Evolutionary conservation across 2,797 vertebrate species (phyloP).

Genomic region (Psittacula echo): DNA sequence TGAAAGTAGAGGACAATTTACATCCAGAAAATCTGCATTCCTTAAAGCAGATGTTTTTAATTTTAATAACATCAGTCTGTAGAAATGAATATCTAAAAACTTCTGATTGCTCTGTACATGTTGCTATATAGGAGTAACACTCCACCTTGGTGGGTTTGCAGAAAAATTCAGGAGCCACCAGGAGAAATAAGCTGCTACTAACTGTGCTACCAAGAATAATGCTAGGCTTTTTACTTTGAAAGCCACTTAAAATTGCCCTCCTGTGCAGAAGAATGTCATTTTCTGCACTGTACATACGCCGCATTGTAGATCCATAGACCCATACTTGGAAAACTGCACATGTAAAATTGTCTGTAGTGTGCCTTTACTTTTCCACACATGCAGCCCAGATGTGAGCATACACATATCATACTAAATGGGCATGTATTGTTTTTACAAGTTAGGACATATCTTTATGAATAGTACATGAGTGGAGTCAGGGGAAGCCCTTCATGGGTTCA

Average conservation of each 20-base stretch:
- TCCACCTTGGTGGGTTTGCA: slow-evolving; percentile 20
- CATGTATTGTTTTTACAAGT: slow-evolving; percentile 25
- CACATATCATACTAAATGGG: background rate
- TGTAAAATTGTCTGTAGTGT: slow-evolving; percentile 15
- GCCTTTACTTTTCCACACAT: slow-evolving; percentile 51
- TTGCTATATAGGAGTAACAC: slow-evolving; percentile 36
- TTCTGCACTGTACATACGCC: background rate
- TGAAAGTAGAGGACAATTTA: slow-evolving; percentile 64
- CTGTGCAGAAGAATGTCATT: slow-evolving; percentile 36
- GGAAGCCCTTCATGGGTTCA: background rate
- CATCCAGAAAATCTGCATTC: slow-evolving; percentile 68
- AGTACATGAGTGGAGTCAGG: background rate
- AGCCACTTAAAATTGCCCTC: slow-evolving; percentile 21
- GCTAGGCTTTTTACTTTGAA: background rate
- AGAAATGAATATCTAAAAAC: slow-evolving; percentile 70
- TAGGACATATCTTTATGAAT: slow-evolving; percentile 7
- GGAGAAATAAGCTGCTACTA: slow-evolving; percentile 52
- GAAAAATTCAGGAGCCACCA: slow-evolving; percentile 41
- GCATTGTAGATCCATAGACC: background rate
- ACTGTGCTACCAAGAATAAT: background rate
- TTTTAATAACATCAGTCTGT: slow-evolving; percentile 70
- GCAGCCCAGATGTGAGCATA: slow-evolving; percentile 55
- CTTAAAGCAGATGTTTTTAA: slow-evolving; percentile 74
- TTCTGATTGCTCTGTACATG: slow-evolving; percentile 44
- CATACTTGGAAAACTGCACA: slow-evolving; percentile 5